These are phyloP conservation scores for Urocynchramus pylzowi DNA, from an alignment of 2,113 vertebrate genomes.

Conservation along the genomic window DNA sequence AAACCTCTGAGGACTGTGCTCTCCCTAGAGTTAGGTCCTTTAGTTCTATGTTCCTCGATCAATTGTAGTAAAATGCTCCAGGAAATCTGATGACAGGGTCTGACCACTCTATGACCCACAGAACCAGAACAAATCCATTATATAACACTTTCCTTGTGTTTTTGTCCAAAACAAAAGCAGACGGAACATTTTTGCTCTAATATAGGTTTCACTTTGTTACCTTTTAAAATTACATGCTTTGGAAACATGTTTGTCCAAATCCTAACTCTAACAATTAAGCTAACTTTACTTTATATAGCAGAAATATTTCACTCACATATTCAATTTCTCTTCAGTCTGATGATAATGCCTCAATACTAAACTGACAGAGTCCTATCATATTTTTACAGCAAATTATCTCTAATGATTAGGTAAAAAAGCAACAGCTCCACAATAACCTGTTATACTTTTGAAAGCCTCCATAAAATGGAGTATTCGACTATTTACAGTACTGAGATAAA, in stretches of 20 bases:
- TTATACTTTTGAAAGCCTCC: not conserved
- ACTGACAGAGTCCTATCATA: not conserved
- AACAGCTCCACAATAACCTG: not conserved
- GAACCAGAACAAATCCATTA: not conserved
- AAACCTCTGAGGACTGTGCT: not conserved
- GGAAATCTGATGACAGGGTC: not conserved
- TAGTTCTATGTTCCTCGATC: not conserved
- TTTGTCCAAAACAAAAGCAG: not conserved
- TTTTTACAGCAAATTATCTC: not conserved
- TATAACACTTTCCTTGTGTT: not conserved
- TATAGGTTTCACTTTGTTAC: not conserved
- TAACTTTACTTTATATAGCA: not conserved
- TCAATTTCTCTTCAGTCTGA: not conserved
- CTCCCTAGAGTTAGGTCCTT: not conserved
- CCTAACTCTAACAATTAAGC: not conserved
- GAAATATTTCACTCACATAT: not conserved
- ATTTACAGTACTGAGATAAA: not conserved
- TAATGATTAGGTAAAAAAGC: not conserved
- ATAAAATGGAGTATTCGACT: not conserved
- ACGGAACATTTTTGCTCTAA: not conserved
- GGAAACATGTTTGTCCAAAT: not conserved
- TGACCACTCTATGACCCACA: not conserved
- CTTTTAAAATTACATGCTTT: not conserved
- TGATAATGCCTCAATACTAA: not conserved
- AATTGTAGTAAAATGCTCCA: not conserved